Base-by-base conservation (phyloP, 2,888 invertebrate genomes). In the Boloria euphrosyne region DNA sequence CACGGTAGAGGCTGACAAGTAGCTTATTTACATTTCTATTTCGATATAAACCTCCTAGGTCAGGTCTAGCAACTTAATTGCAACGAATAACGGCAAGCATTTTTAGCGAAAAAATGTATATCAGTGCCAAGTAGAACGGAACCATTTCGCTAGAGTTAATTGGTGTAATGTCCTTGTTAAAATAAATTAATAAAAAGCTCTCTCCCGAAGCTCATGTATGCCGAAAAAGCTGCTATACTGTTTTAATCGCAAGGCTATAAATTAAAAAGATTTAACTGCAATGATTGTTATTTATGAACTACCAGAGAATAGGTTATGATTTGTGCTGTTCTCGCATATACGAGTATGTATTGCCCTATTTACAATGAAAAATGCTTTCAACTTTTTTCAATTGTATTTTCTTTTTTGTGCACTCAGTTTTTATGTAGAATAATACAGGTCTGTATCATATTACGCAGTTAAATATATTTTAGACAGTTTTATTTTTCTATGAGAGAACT, bases 221-320 rank as follows among this genome's bases (percentile, higher is more conserved):
- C 60, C 46, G 38, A 52, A 51, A 62, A n/a, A 50, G n/a, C 50
- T 16, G 14, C 13, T 18, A 31, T 43, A 22, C 22, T 49, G 18
- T 49, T 50, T 31, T 49, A 47, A 13, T 47, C 10, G 46, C 13
- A n/a, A 31, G 47, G 44, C 43, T 63, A 43, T 54, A 63, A 64
- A 63, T 62, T 57, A 10, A 64, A 60, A 62, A 60, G 14, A 55
- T 31, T 18, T 13, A 47, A 16, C 14, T 31, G n/a, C 13, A 31
- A 57, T 47, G n/a, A 57, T 38, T 57, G 17, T 66, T 61, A 66
- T 64, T 60, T 63, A 65, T 65, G 43, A 46, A 10, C 46, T 52
- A 51, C 13, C 18, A 55, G 49, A 63, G 49, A 50, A 50, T 64
- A 61, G 13, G 17, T 64, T 53, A 57, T 64, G 44, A 46, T 58